phyloP scores from a whole-genome alignment of 2,888 invertebrate genomes.

The Campopleginae sp. region DNA sequence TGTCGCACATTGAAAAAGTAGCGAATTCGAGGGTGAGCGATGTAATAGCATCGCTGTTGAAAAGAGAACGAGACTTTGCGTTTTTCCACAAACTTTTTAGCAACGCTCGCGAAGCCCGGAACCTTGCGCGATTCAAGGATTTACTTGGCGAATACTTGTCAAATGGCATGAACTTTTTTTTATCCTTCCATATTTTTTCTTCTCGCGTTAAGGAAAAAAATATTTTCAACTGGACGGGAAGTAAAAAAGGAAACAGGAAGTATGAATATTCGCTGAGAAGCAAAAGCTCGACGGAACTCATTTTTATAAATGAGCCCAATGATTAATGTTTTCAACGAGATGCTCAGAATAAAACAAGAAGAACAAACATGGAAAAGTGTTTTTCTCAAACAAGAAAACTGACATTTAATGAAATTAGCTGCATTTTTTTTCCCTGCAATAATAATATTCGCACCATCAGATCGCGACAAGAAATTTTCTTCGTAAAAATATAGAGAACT shows the following conservation, averaged over 20 bases:
- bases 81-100: slow-evolving; percentile 36
- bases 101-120: slow-evolving; percentile 20
- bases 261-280: slow-evolving; percentile 12
- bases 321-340: neutral
- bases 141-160: slow-evolving; percentile 39
- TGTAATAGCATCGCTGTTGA: slow-evolving; percentile 40
- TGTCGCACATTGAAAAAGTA: slow-evolving; percentile 11
- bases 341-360: neutral
- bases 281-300: neutral
- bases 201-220: slow-evolving; percentile 3
- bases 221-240: neutral
- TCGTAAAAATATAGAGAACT: neutral
- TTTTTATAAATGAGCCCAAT: neutral
- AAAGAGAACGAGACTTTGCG: slow-evolving; percentile 46
- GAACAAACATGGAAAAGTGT: neutral
- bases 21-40: slow-evolving; percentile 42
- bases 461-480: neutral
- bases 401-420: neutral
- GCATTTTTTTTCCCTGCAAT: neutral
- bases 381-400: neutral
- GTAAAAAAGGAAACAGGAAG: neutral
- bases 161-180: slow-evolving; percentile 54
- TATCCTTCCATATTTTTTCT: slow-evolving; percentile 19
- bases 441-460: neutral
- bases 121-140: slow-evolving; percentile 16